Evolutionary conservation across 2,888 invertebrate species (phyloP), one percentile per base, ranked within the genome.

Genomic region (Apamea crenata): DNA sequence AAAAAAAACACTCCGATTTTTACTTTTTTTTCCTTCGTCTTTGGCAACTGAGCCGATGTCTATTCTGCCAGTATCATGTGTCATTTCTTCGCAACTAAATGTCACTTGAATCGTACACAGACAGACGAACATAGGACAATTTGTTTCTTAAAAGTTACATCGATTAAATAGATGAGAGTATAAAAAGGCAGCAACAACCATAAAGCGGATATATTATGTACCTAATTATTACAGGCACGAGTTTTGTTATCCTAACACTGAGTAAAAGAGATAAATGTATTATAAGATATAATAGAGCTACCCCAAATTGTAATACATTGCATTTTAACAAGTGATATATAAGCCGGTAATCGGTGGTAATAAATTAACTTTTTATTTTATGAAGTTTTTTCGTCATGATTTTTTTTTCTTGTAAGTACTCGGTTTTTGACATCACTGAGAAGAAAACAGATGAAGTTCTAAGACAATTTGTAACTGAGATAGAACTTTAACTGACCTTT

Each of bases 181-280:
- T 87, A 90, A 87, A 88, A 88, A 87, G 84, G 80, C 86, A 88
- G 86, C 87, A 84, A 89, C 89, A 80, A 85, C 82, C 80, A 86
- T 80, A 78, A 89, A 89, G 89, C 89, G 66, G 78, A 87, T 89
- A 90, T 88, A 84, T 88, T 83, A 87, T 78, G 87, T 89, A 89
- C 88, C 88, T 88, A 85, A 88, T 76, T 87, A 91, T 89, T 92
- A 92, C 91, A 94, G 94, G 94, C 94, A 94, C 94, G 90, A 91
- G 89, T 91, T 90, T 80, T 36, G 84, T 91, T 89, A 91, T 82
- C 88, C 93, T 93, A 93, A 93, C 91, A 93, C 89, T 91, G 89
- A 91, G 77, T 81, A 87, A 89, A 88, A 88, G 88, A 87, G 89
- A 88, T 87, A 89, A 88, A 90, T 88, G 82, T 91, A 79, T 74